Evolutionary conservation across 2,797 vertebrate genomes (phyloP).

Genomic region (Sitta carolinensis): DNA sequence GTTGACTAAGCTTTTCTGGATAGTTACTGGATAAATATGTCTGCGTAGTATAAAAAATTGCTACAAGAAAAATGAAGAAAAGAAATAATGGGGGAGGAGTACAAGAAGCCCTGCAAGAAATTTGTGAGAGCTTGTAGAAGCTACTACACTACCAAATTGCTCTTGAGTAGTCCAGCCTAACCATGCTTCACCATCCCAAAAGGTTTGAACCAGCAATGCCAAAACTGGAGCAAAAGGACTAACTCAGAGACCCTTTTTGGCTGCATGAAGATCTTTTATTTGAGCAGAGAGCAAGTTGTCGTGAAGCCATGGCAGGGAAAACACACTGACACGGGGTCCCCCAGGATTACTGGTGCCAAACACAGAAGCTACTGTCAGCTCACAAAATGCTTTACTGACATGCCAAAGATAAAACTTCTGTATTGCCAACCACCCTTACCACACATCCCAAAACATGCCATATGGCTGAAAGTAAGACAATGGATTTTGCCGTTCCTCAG

Average conservation of each 20-base stretch:
- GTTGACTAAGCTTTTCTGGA: not conserved
- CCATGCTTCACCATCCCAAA: not conserved
- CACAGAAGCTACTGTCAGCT: conserved; percentile 12
- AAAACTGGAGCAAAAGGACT: not conserved
- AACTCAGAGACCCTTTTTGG: not conserved
- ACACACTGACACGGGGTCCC: not conserved
- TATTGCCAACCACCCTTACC: conserved; percentile 36
- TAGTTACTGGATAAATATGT: not conserved
- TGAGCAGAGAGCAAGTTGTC: not conserved
- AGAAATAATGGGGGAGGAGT: not conserved
- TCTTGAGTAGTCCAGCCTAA: not conserved
- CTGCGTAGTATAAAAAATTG: not conserved
- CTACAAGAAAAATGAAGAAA: not conserved
- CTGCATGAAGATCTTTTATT: not conserved
- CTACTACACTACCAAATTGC: fast-evolving
- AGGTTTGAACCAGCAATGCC: not conserved
- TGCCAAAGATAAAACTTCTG: not conserved
- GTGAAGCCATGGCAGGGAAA: not conserved
- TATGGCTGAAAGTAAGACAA: not conserved
- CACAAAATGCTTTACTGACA: conserved; percentile 16
- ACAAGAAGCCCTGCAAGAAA: not conserved
- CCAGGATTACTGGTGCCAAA: not conserved
- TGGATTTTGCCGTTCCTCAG: not conserved
- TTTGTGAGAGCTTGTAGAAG: not conserved
- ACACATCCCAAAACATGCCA: not conserved